phyloP scores from a whole-genome alignment of 2,797 vertebrate species.

The Pantherophis vulpinus region DNA sequence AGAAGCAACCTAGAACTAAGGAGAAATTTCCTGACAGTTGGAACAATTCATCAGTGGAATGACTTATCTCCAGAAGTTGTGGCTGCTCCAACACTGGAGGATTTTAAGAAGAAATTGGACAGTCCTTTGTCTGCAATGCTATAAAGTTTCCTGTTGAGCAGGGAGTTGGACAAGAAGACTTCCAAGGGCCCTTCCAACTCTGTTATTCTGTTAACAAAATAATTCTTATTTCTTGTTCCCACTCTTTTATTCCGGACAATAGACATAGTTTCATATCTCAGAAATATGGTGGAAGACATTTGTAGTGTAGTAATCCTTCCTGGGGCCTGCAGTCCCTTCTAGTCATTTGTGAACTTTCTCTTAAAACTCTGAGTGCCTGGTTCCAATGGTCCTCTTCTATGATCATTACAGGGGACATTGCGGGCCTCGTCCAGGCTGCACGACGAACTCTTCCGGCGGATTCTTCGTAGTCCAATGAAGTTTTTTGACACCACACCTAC shows the following conservation, averaged over 20 bases:
- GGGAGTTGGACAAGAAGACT: neutral
- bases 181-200: neutral
- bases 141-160: neutral
- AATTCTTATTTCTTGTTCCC: neutral
- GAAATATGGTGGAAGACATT: neutral
- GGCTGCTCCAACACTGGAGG: accelerated
- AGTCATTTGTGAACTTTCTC: neutral
- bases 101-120: neutral
- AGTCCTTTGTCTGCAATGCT: neutral
- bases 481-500: conserved; percentile 90
- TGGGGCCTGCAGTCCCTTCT: neutral
- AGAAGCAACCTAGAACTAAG: neutral
- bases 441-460: conserved; percentile 85
- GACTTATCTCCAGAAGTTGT: neutral
- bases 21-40: neutral
- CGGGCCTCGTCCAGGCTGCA: conserved; percentile 88
- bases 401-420: conserved; percentile 78
- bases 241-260: neutral
- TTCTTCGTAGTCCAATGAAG: conserved; percentile 91
- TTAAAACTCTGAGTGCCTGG: neutral
- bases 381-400: neutral
- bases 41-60: neutral
- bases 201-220: neutral
- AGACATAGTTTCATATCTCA: neutral
- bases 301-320: neutral